Evolutionary conservation across 2,888 invertebrate species (phyloP).

Genomic region (Uloborus plumipes): DNA sequence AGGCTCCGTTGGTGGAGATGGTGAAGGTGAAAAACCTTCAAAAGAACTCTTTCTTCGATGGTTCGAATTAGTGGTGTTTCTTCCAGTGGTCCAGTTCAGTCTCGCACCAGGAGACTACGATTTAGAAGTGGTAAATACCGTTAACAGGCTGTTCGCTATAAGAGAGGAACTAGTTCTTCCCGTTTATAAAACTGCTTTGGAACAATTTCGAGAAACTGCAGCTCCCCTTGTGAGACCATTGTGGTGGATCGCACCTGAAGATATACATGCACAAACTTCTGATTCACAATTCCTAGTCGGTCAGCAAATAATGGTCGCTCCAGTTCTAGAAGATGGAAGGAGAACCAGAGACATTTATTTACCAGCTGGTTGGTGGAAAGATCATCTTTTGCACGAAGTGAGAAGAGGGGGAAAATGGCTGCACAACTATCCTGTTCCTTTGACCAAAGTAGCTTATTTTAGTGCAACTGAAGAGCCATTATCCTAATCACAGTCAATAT

Average conservation of each 20-base stretch:
- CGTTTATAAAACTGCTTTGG: constrained; percentile 81
- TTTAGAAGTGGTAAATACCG: constrained; percentile 74
- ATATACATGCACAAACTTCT: constrained; percentile 81
- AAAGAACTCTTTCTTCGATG: constrained; percentile 89
- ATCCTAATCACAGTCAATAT: background rate
- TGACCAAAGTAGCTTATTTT: constrained; percentile 67
- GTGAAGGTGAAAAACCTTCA: constrained; percentile 76
- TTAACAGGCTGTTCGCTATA: constrained; percentile 74
- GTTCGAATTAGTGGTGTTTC: constrained; percentile 89
- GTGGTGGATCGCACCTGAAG: constrained; percentile 89
- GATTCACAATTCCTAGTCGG: constrained; percentile 91
- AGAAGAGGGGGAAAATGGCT: constrained; percentile 92
- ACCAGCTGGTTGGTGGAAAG: constrained; percentile 92
- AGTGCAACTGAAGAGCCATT: constrained; percentile 59
- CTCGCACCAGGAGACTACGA: constrained; percentile 90
- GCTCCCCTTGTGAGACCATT: constrained; percentile 87
- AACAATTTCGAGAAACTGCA: constrained; percentile 81
- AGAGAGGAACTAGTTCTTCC: constrained; percentile 78
- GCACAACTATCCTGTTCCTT: constrained; percentile 78
- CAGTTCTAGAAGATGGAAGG: constrained; percentile 80
- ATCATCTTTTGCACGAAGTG: constrained; percentile 83
- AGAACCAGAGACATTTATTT: constrained; percentile 84
- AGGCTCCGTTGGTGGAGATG: constrained; percentile 91
- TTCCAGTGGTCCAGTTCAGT: constrained; percentile 92
- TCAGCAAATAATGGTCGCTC: constrained; percentile 89